These are phyloP conservation scores for Oenanthe melanoleuca DNA, from an alignment of 2,113 vertebrate species.

Conservation along the genomic window DNA sequence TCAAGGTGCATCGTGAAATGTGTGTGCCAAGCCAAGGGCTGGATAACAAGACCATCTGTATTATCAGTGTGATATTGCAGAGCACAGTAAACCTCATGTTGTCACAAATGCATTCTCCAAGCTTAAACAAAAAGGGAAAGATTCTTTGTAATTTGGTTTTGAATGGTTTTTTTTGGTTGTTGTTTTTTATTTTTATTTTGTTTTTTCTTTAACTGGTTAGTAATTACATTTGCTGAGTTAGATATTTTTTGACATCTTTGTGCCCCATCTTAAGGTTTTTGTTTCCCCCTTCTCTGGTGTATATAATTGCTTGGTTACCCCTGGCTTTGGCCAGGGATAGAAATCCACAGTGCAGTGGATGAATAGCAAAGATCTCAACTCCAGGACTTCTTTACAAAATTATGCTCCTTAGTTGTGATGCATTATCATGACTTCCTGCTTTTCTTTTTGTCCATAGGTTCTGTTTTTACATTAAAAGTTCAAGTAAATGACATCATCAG, in stretches of 20 bases:
- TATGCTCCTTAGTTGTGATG: background rate
- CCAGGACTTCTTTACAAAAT: background rate
- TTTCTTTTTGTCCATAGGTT: slow-evolving; percentile 64
- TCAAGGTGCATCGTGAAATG: background rate
- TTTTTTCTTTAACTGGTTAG: background rate
- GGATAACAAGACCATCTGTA: background rate
- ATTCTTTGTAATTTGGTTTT: background rate
- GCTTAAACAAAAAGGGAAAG: background rate
- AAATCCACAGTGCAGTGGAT: too few species aligned
- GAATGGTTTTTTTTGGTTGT: background rate
- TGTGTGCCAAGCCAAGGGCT: background rate
- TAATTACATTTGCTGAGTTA: background rate
- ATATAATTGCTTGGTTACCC: background rate
- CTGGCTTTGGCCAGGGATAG: background rate
- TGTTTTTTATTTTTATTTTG: too few species aligned
- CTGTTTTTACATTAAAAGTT: slow-evolving; percentile 86
- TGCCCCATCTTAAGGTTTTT: background rate
- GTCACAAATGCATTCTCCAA: background rate
- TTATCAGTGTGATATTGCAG: background rate
- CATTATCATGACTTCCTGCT: background rate
- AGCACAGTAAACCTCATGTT: fast-evolving
- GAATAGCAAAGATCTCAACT: background rate
- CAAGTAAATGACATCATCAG: slow-evolving; percentile 89
- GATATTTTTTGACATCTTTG: background rate
- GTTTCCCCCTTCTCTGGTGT: background rate